Base-by-base conservation (phyloP, 2,888 invertebrate genomes). In the Stegophylla sp. region DNA sequence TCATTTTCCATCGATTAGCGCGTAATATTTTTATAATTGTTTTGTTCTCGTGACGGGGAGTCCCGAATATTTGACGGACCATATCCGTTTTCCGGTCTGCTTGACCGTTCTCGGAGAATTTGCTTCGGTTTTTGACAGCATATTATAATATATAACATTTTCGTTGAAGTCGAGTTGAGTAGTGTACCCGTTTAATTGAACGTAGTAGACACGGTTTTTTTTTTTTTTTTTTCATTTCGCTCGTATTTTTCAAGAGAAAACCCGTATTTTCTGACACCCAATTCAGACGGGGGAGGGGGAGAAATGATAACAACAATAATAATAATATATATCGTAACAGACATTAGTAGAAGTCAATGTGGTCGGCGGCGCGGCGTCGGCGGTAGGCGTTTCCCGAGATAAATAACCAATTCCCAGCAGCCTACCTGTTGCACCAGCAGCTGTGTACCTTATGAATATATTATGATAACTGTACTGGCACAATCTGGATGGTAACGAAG, bases 401-500 rank as follows among this genome's bases (percentile, higher is more conserved):
- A 67, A 67, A 77, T 66, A 56, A 77, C 67, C 56, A 66, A 76
- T 76, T 66, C 41, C 56, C 66, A 66, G 56, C 43, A 12, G 41
- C 17, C 26, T 9, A 17, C 53, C 26, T 26, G 26, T 56, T 23
- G 66, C 43, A 56, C 67, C 56, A 17, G 66, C 43, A 56, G 56
- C 56, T 41, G 77, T 56, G 77, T 76, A 64, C 75, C 41, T 64
- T 74, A 74, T 64, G 63, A 63, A 51, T 53, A 75, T 69, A n/a
- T n/a, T n/a, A n/a, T n/a, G n/a, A n/a, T n/a, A 79, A 79, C 77
- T 69, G 77, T 71, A 71, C n/a, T n/a, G n/a, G n/a, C 69, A 61
- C 69, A 48, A 71, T 51, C 71, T 28, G 51, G 51, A 79, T 61
- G 71, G 79, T 79, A 79, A 79, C 71, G 79, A 71, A 79, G 71